Evolutionary conservation across 2,113 vertebrate genomes (phyloP).

Genomic region (Daboia siamensis): DNA sequence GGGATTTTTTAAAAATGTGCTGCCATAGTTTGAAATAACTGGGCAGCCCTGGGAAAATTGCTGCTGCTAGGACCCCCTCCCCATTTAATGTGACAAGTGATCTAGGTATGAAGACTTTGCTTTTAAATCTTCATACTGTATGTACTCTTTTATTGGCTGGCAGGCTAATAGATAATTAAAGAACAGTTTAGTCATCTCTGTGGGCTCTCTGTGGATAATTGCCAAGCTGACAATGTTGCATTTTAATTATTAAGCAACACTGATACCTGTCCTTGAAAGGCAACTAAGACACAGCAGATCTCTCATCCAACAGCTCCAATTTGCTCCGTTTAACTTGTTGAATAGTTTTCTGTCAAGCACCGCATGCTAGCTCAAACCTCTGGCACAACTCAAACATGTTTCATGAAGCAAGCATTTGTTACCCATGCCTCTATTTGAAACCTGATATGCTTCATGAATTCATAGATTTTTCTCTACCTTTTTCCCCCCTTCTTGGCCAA

Average conservation of each 20-base stretch:
- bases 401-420: background rate
- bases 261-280: background rate
- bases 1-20: background rate
- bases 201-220: background rate
- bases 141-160: background rate
- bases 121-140: background rate
- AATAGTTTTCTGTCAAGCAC: background rate
- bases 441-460: background rate
- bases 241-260: background rate
- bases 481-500: background rate
- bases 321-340: conserved; percentile 8
- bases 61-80: background rate
- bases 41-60: background rate
- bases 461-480: background rate
- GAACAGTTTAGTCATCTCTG: background rate
- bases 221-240: background rate
- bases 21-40: background rate
- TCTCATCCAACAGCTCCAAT: background rate
- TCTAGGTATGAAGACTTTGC: background rate
- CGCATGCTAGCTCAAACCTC: background rate
- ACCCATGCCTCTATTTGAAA: background rate
- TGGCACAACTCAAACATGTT: conserved; percentile 9
- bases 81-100: background rate
- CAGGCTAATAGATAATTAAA: background rate
- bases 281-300: background rate